Evolutionary conservation across 2,797 vertebrate genomes (phyloP), one percentile per base, ranked within the genome.

Genomic region (Gymnodraco acuticeps): DNA sequence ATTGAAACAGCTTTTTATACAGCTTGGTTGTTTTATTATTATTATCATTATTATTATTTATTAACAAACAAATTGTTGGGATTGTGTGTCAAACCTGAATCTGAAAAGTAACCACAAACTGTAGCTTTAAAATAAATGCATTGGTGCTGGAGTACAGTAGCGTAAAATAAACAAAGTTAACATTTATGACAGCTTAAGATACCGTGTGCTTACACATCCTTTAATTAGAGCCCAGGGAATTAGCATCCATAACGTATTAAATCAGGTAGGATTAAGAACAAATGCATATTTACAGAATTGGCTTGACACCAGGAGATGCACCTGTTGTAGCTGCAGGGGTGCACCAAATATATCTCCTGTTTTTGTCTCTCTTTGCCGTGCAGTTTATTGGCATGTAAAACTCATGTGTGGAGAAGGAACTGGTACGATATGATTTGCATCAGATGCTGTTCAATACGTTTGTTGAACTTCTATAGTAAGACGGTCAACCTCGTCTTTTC

Each of bases 261-360:
- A 91, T 90, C 84, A 75, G 77, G 79, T 73, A 41, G 88, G 88
- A 93, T 90, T 89, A 88, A 83, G 85, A 84, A 82, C 74, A 80
- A 85, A 88, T 83, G 80, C 84, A 74, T 87, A 81, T 91, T 92
- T 86, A 71, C 64, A 78, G 81, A 87, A 66, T 75, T 88, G 80
- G 83, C 78, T 64, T 47, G 62, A 76, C 79, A 70, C 64, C 14
- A 50, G 47, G 10, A 67, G 47, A 64, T 58, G 77, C 70, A 88
- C 84, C 85, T 90, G 82, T 66, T 64, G 52, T 77, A 65, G 73
- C 80, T 78, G 66, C 68, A 59, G 75, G 86, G 69, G 11, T 41
- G 52, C 55, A 50, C 61, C 50, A 23, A 20, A 78, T 72, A 46
- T 23, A 1, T 59, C 64, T 59, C 55, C 47, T 11, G 64, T 19